A percentile compares a stretch with the other conserved stretches of the same genome.
Conservation (phyloP, 2,888 invertebrate species). For the Hypselothyrea guttata region DNA sequence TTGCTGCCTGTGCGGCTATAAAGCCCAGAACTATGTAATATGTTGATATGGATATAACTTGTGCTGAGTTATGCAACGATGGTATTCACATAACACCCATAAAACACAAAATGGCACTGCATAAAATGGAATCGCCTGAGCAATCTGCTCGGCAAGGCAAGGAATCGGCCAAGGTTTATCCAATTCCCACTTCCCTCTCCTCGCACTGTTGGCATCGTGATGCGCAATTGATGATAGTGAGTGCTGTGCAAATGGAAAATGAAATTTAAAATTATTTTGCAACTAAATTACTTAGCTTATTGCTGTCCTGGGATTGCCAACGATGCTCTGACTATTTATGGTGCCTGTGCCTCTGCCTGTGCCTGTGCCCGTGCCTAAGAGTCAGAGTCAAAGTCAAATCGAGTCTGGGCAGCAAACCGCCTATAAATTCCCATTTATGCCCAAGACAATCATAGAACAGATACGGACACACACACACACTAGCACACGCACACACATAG, state of each 20-base stretch:
- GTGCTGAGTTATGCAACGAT: conserved; percentile 29
- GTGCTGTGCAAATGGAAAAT: conserved; percentile 68
- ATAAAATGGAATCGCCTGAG: conserved; percentile 54
- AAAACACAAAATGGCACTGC: conserved; percentile 49
- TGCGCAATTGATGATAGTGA: conserved; percentile 55
- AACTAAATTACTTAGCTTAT: conserved; percentile 75
- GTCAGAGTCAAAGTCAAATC: conserved; percentile 1
- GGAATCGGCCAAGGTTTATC: no score
- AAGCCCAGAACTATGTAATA: conserved; percentile 17
- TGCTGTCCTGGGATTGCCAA: conserved; percentile 71
- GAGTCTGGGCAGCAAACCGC: conserved; percentile 38
- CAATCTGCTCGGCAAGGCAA: background rate
- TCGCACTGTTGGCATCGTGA: conserved; percentile 16
- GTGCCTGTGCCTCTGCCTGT: conserved; percentile 29
- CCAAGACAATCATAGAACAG: conserved; percentile 66
- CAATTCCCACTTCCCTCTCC: background rate
- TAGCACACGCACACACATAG: conserved; percentile 1
- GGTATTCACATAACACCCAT: conserved; percentile 40
- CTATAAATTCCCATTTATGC: conserved; percentile 75
- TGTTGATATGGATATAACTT: conserved; percentile 36
- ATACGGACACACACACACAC: conserved; percentile 13
- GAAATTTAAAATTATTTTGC: conserved; percentile 76
- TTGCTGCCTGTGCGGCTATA: no score
- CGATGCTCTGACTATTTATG: conserved; percentile 57
- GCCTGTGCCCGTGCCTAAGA: background rate